phyloP scores from a whole-genome alignment of 1,140 invertebrate species.

The Ceratina australensis region DNA sequence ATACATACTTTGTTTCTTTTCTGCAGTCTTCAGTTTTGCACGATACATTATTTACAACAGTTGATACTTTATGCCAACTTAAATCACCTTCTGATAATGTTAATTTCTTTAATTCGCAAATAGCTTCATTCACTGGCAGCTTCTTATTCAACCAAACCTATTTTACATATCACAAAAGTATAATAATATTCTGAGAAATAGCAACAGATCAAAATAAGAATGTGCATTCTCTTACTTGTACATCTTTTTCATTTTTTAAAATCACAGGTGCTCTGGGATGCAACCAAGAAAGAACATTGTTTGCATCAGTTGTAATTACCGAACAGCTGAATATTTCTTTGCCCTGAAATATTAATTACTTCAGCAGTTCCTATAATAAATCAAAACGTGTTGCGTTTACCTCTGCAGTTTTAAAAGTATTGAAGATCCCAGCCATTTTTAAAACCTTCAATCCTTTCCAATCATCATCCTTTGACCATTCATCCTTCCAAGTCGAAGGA shows the following conservation, averaged over 20 bases:
- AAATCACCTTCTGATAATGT: slow-evolving; percentile 76
- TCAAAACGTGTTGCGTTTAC: slow-evolving; percentile 29
- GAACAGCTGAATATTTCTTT: slow-evolving; percentile 87
- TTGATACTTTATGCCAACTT: slow-evolving; percentile 86
- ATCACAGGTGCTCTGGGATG: slow-evolving; percentile 91
- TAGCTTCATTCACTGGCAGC: slow-evolving; percentile 72
- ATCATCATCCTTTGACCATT: slow-evolving; percentile 79
- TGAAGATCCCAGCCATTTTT: slow-evolving; percentile 89
- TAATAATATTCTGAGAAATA: slow-evolving; percentile 17
- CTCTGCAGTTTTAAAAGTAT: slow-evolving; percentile 83
- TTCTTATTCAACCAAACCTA: slow-evolving; percentile 86
- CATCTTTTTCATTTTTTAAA: slow-evolving; percentile 84
- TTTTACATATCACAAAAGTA: slow-evolving; percentile 52
- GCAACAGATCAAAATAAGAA: not conserved
- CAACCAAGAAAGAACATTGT: slow-evolving; percentile 84
- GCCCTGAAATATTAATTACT: slow-evolving; percentile 69
- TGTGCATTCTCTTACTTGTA: slow-evolving; percentile 79
- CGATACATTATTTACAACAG: slow-evolving; percentile 85
- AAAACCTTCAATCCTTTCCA: slow-evolving; percentile 84
- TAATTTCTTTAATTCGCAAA: slow-evolving; percentile 54
- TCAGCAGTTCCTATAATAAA: not conserved
- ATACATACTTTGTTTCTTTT: slow-evolving; percentile 77
- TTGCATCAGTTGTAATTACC: slow-evolving; percentile 89
- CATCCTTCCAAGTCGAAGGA: slow-evolving; percentile 78
- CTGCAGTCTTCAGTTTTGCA: slow-evolving; percentile 86